These are phyloP conservation scores for Tadarida brasiliensis DNA, from an alignment of 2,797 vertebrate species.

Conservation along the genomic window DNA sequence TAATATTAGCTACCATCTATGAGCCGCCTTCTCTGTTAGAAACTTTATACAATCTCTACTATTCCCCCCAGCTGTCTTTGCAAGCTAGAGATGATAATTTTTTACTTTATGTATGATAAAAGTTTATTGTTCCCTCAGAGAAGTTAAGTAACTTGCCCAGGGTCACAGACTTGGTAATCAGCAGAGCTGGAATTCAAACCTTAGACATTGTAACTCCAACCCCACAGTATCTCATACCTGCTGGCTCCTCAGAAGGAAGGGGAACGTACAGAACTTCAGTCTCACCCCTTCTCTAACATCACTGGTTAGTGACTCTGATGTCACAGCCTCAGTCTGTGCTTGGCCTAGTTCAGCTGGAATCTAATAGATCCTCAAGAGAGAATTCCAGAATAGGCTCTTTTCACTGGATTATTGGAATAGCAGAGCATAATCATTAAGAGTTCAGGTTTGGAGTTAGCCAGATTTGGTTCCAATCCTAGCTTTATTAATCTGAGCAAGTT, in stretches of 20 bases:
- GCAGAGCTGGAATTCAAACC: not conserved
- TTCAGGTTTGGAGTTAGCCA: not conserved
- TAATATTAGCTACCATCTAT: not conserved
- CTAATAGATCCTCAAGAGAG: not conserved
- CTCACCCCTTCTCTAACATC: not conserved
- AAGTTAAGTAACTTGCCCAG: not conserved
- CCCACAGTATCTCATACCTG: not conserved
- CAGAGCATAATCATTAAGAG: not conserved
- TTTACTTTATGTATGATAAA: not conserved
- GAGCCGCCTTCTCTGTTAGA: not conserved
- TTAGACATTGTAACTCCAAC: not conserved
- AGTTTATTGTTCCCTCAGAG: not conserved
- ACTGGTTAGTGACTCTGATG: not conserved
- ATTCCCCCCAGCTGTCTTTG: slow-evolving; percentile 46
- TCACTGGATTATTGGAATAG: not conserved
- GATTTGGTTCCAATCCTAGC: not conserved
- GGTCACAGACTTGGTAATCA: not conserved
- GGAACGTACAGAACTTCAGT: not conserved
- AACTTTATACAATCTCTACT: not conserved
- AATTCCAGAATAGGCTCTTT: not conserved
- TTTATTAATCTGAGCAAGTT: not conserved
- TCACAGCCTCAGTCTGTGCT: not conserved
- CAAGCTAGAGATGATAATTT: not conserved
- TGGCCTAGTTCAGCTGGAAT: not conserved
- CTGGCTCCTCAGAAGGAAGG: not conserved